phyloP scores from a whole-genome alignment of 2,113 vertebrate species.

The Corythornis madagascariensis region DNA sequence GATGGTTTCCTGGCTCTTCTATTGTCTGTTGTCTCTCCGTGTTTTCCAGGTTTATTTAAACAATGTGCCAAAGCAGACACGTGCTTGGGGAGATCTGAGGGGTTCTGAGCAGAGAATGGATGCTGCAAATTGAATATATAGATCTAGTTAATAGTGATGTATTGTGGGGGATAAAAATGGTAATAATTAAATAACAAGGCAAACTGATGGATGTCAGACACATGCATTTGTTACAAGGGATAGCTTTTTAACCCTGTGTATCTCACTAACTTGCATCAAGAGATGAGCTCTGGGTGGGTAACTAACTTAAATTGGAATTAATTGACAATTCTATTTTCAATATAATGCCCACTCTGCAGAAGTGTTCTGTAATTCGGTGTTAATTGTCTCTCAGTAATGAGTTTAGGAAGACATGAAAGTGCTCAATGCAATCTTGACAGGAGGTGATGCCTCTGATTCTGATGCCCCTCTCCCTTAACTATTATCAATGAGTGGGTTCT shows the following conservation, averaged over 20 bases:
- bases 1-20: background rate
- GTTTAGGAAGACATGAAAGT: background rate
- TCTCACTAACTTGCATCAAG: background rate
- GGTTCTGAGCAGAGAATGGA: background rate
- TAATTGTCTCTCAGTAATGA: background rate
- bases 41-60: conserved; percentile 21
- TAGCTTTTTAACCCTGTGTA: background rate
- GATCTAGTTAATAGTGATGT: background rate
- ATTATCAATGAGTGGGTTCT: background rate
- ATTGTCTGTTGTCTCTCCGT: background rate
- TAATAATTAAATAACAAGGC: background rate
- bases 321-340: background rate
- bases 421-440: background rate
- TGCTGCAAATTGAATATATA: background rate
- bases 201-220: background rate
- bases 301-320: background rate
- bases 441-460: background rate
- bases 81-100: background rate
- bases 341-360: background rate
- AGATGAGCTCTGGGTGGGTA: background rate
- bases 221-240: background rate
- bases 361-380: background rate
- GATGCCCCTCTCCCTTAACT: background rate
- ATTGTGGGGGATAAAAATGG: background rate
- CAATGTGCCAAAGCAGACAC: background rate